phyloP scores from a whole-genome alignment of 1,140 invertebrate species.

The Chironomus striatipennis region DNA sequence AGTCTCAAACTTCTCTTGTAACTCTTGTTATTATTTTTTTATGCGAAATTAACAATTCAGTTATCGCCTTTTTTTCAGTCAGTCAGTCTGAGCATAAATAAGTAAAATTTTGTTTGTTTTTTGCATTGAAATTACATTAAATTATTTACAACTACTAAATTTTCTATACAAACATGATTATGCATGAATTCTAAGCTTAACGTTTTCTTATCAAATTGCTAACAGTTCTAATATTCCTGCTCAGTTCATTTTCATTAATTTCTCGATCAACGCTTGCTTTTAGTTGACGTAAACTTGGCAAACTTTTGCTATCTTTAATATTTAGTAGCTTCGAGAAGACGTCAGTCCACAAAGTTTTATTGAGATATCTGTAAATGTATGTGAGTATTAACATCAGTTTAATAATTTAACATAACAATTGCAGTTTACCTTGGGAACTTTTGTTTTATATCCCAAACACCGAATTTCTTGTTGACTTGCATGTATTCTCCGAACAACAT shows the following conservation, averaged over 20 bases:
- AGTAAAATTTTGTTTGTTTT: too few relatives aligned
- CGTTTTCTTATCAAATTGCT: constrained; percentile 38
- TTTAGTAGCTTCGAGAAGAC: constrained; percentile 59
- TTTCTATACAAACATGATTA: too few relatives aligned
- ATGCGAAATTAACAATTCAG: too few relatives aligned
- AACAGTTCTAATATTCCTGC: constrained; percentile 38
- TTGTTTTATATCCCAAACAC: constrained; percentile 47
- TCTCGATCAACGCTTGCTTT: constrained; percentile 53
- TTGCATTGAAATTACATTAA: too few relatives aligned
- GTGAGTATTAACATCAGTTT: constrained; percentile 3
- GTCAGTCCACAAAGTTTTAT: constrained; percentile 55
- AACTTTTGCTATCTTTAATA: constrained; percentile 53
- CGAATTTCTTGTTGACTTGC: constrained; percentile 45
- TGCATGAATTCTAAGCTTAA: constrained; percentile 28
- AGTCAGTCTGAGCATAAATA: too few relatives aligned
- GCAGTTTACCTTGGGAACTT: constrained; percentile 42
- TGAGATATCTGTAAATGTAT: constrained; percentile 47
- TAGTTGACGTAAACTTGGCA: constrained; percentile 53
- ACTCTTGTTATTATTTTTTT: too few relatives aligned
- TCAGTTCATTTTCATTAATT: constrained; percentile 42
- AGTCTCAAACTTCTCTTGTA: too few relatives aligned
- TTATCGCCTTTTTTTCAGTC: too few relatives aligned
- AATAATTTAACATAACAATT: not conserved
- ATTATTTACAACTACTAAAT: too few relatives aligned
- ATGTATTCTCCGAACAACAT: constrained; percentile 83